Conservation (phyloP, 2,113 vertebrate species). For the Phaetusa simplex region DNA sequence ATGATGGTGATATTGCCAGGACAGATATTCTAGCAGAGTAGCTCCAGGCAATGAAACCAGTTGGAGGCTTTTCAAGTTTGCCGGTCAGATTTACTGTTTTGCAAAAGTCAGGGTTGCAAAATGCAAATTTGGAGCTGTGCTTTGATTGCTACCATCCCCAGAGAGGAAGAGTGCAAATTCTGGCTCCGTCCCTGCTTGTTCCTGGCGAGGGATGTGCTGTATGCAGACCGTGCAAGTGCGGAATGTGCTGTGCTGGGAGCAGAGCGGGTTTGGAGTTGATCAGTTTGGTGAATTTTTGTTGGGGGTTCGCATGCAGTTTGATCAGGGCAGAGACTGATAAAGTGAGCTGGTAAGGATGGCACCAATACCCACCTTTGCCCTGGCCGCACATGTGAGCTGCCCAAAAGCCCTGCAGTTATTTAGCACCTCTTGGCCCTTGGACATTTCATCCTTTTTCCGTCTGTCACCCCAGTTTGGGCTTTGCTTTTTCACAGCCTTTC, state of each 20-base stretch:
- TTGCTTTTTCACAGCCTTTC: background rate
- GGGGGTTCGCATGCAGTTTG: background rate
- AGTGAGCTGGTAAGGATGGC: background rate
- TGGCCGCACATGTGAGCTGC: background rate
- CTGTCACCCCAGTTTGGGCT: background rate
- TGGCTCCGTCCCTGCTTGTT: background rate
- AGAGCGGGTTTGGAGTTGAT: background rate
- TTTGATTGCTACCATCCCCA: background rate
- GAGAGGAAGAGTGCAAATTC: background rate
- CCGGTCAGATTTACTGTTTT: background rate
- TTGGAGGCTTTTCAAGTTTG: conserved; percentile 24
- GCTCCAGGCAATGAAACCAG: background rate
- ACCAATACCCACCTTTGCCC: background rate
- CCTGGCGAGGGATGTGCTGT: fast-evolving
- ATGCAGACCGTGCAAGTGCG: fast-evolving
- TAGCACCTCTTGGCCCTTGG: background rate
- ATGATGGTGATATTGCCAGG: conserved; percentile 19
- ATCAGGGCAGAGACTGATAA: background rate
- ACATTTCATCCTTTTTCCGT: background rate
- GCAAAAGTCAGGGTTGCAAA: conserved; percentile 21
- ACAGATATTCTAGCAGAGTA: background rate
- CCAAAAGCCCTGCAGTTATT: background rate
- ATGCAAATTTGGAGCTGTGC: background rate
- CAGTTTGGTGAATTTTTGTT: background rate
- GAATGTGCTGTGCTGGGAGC: background rate